These are phyloP conservation scores for Eubasilissa splendida DNA, from an alignment of 2,888 invertebrate species.

Conservation along the genomic window DNA sequence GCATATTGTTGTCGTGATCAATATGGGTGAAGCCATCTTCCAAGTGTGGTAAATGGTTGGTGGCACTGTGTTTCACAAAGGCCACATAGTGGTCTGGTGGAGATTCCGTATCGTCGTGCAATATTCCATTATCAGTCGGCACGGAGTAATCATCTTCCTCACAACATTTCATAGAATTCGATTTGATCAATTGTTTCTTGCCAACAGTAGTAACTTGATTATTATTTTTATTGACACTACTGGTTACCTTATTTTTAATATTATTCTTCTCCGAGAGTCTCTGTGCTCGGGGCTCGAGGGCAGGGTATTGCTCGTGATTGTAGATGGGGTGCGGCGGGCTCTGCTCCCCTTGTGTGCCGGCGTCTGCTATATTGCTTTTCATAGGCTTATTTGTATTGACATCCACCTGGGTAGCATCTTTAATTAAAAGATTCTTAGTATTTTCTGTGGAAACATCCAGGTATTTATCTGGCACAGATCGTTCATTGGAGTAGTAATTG, in stretches of 20 bases:
- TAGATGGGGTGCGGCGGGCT: slow-evolving; percentile 63
- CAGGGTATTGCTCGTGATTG: slow-evolving; percentile 65
- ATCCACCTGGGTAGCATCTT: slow-evolving; percentile 40
- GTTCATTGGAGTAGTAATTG: slow-evolving; percentile 69
- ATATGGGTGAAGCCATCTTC: slow-evolving; percentile 31
- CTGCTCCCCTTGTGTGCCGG: slow-evolving; percentile 57
- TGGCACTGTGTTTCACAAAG: slow-evolving; percentile 42
- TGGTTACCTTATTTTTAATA: slow-evolving; percentile 42
- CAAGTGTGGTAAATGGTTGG: slow-evolving; percentile 22
- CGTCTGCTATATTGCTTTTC: slow-evolving; percentile 60
- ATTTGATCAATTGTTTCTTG: slow-evolving; percentile 1
- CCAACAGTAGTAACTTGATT: neutral
- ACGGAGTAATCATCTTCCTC: neutral
- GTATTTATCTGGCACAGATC: slow-evolving; percentile 55
- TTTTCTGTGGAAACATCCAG: slow-evolving; percentile 55
- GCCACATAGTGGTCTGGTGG: slow-evolving; percentile 50
- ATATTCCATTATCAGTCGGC: neutral
- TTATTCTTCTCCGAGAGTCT: slow-evolving; percentile 41
- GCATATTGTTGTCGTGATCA: slow-evolving; percentile 24
- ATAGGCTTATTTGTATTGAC: slow-evolving; percentile 35
- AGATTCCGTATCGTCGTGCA: slow-evolving; percentile 20
- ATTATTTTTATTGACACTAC: slow-evolving; percentile 32
- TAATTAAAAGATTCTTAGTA: slow-evolving; percentile 51
- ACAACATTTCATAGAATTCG: slow-evolving; percentile 12
- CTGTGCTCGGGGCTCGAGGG: slow-evolving; percentile 62